These are phyloP conservation scores for Mormyrus iriodes DNA, from an alignment of 2,113 vertebrate species.

Conservation along the genomic window DNA sequence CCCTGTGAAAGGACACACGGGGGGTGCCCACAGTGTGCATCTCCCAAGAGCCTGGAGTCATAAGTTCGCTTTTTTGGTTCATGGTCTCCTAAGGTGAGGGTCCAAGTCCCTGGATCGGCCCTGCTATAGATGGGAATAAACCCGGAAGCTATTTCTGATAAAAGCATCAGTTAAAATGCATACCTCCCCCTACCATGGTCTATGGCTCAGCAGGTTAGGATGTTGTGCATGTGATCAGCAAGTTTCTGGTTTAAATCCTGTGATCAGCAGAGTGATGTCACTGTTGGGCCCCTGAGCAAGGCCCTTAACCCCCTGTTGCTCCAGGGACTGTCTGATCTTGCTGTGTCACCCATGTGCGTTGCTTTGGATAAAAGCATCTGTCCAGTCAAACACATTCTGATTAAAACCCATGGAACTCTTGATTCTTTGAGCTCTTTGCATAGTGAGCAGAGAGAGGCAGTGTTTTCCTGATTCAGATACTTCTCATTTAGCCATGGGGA, in stretches of 20 bases:
- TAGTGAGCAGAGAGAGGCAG: background rate
- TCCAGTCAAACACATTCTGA: background rate
- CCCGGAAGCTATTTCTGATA: background rate
- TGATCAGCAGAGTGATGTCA: too few relatives aligned
- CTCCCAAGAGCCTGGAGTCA: background rate
- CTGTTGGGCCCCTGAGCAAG: too few relatives aligned
- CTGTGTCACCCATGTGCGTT: too few relatives aligned
- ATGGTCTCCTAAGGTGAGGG: background rate
- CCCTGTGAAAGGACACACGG: background rate
- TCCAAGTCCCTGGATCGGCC: background rate
- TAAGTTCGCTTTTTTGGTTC: background rate
- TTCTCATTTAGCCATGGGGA: background rate
- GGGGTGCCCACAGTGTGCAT: background rate
- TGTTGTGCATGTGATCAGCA: too few relatives aligned
- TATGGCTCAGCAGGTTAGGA: too few relatives aligned
- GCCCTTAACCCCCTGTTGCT: too few relatives aligned
- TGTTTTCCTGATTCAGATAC: background rate
- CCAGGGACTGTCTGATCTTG: too few relatives aligned
- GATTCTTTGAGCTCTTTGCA: background rate
- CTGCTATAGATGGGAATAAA: background rate
- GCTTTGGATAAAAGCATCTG: background rate
- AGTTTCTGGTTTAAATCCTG: too few relatives aligned
- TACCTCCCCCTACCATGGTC: too few relatives aligned
- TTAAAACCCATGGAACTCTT: background rate
- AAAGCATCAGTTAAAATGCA: background rate